Percentiles rank a stretch among this genome's conserved stretches.
phyloP scores from a whole-genome alignment of 2,113 vertebrate genomes.

The Equus quagga region DNA sequence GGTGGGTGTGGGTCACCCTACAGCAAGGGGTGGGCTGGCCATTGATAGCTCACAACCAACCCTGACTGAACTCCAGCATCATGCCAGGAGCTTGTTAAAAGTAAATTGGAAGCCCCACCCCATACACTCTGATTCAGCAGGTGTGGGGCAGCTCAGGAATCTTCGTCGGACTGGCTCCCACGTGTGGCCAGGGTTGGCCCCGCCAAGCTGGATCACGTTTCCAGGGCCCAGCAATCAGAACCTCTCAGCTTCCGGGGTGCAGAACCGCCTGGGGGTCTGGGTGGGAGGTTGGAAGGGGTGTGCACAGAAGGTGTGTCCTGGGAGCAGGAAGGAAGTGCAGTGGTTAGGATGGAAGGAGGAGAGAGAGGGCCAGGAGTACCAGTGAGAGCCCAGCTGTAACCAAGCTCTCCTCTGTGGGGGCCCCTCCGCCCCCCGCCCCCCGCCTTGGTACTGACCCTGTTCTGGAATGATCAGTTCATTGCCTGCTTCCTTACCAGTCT shows the following conservation, averaged over 20 bases:
- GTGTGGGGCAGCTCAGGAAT: background rate
- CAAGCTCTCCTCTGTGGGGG: too few relatives aligned
- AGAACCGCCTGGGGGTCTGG: background rate
- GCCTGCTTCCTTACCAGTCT: background rate
- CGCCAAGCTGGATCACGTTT: background rate
- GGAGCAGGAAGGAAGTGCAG: background rate
- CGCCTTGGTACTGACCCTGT: background rate
- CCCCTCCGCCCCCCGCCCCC: too few relatives aligned
- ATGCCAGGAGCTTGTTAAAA: constrained; percentile 53
- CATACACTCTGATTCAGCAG: background rate
- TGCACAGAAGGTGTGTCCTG: background rate
- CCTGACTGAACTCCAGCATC: constrained; percentile 12
- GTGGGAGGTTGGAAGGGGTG: background rate
- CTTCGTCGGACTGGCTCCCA: background rate
- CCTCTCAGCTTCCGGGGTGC: background rate
- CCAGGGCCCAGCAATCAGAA: background rate
- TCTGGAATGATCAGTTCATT: background rate
- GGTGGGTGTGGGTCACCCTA: background rate
- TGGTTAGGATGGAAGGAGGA: background rate
- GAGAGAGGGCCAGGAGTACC: background rate
- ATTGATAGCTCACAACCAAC: background rate
- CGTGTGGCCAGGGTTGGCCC: background rate
- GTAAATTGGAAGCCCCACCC: background rate
- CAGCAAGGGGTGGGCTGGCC: background rate
- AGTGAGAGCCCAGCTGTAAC: background rate